Evolutionary conservation across 2,113 vertebrate genomes (phyloP).

Genomic region (Notechis scutatus): DNA sequence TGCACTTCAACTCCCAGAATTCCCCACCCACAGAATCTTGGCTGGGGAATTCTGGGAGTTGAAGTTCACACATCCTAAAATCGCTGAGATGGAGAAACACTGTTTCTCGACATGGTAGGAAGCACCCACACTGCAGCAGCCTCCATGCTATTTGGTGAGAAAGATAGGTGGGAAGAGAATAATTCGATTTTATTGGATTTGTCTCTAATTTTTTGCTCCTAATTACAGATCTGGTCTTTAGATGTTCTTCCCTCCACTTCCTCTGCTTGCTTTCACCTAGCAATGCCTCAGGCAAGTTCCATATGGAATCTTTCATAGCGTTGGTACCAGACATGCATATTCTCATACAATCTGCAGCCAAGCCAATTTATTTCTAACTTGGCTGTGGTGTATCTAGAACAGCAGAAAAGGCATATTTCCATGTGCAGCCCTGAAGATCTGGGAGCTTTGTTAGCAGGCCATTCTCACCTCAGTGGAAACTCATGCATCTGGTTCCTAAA

Average conservation of each 20-base stretch:
- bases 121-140: background rate
- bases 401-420: background rate
- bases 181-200: background rate
- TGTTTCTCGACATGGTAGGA: background rate
- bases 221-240: background rate
- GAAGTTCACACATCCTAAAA: background rate
- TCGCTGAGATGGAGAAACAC: background rate
- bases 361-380: background rate
- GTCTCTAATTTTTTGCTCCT: background rate
- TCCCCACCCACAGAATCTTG: background rate
- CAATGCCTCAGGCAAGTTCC: background rate
- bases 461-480: background rate
- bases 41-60: background rate
- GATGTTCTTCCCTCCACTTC: background rate
- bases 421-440: background rate
- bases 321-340: background rate
- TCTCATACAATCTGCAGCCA: background rate
- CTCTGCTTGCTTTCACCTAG: background rate
- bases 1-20: background rate
- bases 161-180: background rate
- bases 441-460: background rate
- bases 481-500: background rate
- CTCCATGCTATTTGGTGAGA: background rate
- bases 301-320: background rate
- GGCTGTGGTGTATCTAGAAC: background rate